phyloP scores from a whole-genome alignment of 2,797 vertebrate species.

The Coluber constrictor region DNA sequence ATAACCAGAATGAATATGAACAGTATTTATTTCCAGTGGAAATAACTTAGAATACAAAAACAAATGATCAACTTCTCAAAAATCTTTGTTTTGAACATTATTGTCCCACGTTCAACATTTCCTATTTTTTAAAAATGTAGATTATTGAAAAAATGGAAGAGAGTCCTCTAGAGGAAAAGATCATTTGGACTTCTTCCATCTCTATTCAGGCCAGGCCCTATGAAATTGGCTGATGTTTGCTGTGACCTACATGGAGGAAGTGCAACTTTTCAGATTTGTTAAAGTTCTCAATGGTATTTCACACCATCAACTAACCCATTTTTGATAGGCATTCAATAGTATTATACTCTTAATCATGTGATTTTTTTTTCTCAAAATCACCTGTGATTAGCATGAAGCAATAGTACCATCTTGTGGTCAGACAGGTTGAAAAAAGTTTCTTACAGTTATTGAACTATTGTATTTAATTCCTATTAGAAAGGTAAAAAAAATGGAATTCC shows the following conservation, averaged over 20 bases:
- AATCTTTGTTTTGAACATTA: neutral
- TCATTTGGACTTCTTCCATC: neutral
- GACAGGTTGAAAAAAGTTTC: slow-evolving; percentile 16
- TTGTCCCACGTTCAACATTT: neutral
- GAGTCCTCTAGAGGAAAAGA: neutral
- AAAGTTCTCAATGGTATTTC: neutral
- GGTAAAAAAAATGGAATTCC: neutral
- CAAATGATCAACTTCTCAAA: neutral
- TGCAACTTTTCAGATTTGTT: neutral
- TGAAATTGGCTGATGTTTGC: neutral
- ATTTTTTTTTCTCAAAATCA: neutral
- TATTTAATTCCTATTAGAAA: slow-evolving; percentile 21
- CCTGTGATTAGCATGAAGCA: slow-evolving; percentile 40
- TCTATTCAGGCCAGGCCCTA: neutral
- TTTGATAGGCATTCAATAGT: neutral
- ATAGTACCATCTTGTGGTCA: slow-evolving; percentile 60
- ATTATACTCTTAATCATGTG: neutral
- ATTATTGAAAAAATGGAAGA: neutral
- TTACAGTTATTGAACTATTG: neutral
- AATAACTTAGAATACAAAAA: neutral
- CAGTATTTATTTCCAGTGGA: neutral
- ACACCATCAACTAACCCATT: neutral
- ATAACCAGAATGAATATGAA: neutral
- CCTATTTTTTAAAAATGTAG: neutral
- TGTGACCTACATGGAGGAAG: neutral